These are phyloP conservation scores for Drosophila insularis DNA, from an alignment of 1,140 invertebrate genomes.

Conservation along the genomic window DNA sequence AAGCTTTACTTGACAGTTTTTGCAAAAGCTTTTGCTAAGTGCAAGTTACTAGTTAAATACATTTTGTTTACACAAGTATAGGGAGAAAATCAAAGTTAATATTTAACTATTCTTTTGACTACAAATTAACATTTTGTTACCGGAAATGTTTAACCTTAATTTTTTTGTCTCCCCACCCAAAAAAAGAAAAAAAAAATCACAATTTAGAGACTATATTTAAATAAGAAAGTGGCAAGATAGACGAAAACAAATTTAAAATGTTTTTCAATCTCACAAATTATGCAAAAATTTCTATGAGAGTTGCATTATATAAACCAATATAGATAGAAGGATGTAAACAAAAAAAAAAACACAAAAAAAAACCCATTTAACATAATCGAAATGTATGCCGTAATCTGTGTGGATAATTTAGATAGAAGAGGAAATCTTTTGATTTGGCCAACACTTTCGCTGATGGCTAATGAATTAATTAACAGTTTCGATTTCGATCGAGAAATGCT, in stretches of 20 bases:
- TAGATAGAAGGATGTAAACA: constrained; percentile 43
- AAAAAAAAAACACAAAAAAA: constrained; percentile 39
- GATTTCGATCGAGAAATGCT: constrained; percentile 25
- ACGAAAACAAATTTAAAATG: not conserved
- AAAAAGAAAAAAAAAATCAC: not conserved
- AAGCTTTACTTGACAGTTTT: too few relatives aligned
- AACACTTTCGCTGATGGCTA: constrained; percentile 63
- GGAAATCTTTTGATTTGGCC: not conserved
- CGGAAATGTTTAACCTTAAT: not conserved
- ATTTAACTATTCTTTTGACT: not conserved
- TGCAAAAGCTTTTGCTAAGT: too few relatives aligned
- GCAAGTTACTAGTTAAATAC: too few relatives aligned
- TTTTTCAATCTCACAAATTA: constrained; percentile 35
- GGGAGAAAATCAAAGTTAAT: not conserved
- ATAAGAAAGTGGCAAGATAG: constrained; percentile 24
- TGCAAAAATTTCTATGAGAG: constrained; percentile 45
- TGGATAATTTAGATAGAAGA: not conserved
- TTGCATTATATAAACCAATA: constrained; percentile 57
- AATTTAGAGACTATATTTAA: not conserved
- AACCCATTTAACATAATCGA: constrained; percentile 59
- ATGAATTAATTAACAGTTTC: constrained; percentile 67
- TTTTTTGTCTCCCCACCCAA: not conserved
- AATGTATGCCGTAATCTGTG: constrained; percentile 1
- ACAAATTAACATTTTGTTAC: not conserved
- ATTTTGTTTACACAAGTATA: too few relatives aligned